phyloP scores from a whole-genome alignment of 1,140 invertebrate species.

The Drosophila baimaii region DNA sequence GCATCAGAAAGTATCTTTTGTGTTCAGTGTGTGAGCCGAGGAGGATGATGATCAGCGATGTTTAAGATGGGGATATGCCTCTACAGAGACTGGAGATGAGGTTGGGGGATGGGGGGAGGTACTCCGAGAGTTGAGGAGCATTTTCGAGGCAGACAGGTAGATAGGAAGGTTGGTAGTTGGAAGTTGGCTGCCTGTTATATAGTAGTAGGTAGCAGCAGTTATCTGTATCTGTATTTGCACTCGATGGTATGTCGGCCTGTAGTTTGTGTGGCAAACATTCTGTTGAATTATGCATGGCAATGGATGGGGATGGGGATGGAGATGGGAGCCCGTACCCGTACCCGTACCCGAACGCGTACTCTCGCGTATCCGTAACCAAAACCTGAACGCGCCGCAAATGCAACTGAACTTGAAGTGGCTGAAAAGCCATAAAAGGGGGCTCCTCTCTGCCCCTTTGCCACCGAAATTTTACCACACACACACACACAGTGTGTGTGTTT shows the following conservation, averaged over 20 bases:
- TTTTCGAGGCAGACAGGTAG: constrained; percentile 50
- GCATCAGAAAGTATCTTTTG: neutral
- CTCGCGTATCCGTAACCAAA: constrained; percentile 49
- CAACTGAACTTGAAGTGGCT: constrained; percentile 74
- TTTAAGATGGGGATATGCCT: constrained; percentile 52
- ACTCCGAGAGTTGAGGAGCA: constrained; percentile 27
- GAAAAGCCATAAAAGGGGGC: constrained; percentile 61
- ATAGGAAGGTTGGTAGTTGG: constrained; percentile 45
- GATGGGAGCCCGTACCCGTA: constrained; percentile 49
- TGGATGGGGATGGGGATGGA: constrained; percentile 18
- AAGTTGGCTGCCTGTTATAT: constrained; percentile 20
- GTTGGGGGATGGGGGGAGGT: neutral
- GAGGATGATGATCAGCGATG: constrained; percentile 73
- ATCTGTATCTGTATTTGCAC: constrained; percentile 71
- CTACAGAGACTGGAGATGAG: constrained; percentile 19
- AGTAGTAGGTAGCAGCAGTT: constrained; percentile 43
- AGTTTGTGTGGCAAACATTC: constrained; percentile 63
- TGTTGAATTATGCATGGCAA: constrained; percentile 74
- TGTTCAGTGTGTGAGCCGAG: constrained; percentile 23
- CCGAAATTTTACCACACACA: constrained; percentile 20
- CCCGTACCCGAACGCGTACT: constrained; percentile 7
- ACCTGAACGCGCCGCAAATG: constrained; percentile 53
- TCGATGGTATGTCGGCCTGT: constrained; percentile 61
- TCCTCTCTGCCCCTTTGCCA: constrained; percentile 15
- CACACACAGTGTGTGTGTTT: neutral